Evolutionary conservation across 2,797 vertebrate genomes (phyloP), one percentile per base, ranked within the genome.

Genomic region (Amphiprion clarkii): DNA sequence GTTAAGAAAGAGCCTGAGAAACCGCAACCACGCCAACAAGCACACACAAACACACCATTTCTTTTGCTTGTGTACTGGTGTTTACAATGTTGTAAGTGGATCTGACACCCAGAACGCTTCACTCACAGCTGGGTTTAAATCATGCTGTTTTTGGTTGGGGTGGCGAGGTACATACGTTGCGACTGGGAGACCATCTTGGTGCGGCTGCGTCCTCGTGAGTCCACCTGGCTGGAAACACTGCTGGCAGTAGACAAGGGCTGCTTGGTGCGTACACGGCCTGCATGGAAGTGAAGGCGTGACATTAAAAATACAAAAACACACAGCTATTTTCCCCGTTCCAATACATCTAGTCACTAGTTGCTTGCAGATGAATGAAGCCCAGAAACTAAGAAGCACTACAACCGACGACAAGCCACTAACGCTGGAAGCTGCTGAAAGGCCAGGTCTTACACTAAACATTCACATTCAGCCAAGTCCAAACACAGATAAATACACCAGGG

Each of bases 181-280:
- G 98, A 99, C 84, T 99, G 98, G 67, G 98, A 99, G 82, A 98
- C 97, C 95, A 98, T 96, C 95, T 99, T 99, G 76, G 96, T 96
- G 89, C 97, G 95, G 83, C 95, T 99, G 80, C 98, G 96, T 78
- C 98, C 97, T 88, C 98, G 93, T 12, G 98, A 97, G 92, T 99
- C 98, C n/a, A 96, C 93, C 89, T 98, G 96, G 84, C 94, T 95
- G 48, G 93, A 88, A 40, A 94, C 79, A 57, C 91, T 79, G 83
- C 96, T 93, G 7, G 95, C 90, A 0, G 95, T 95, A 3, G 96
- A 96, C 88, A 99, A 91, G 0, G 92, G 87, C 84, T 95, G 95
- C 85, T 98, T 99, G 79, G 96, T 95, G 77, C 97, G 95, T 64
- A 98, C 89, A 14, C 97, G 96, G 52, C 97, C 98, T 99, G 83